These are phyloP conservation scores for Pteromalus puparum DNA, from an alignment of 1,140 invertebrate genomes.

Conservation along the genomic window DNA sequence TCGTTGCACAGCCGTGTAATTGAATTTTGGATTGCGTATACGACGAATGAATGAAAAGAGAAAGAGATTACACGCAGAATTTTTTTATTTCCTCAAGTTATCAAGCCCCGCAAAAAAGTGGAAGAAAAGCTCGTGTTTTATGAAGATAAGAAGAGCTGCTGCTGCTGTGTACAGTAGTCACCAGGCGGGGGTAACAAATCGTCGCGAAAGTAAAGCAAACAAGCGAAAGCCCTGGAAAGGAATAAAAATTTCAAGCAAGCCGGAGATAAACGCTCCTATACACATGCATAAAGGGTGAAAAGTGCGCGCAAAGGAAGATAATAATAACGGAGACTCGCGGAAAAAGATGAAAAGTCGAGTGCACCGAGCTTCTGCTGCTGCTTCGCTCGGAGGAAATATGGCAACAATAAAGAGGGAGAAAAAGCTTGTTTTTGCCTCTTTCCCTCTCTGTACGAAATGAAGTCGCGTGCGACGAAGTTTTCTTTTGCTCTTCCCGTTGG, in stretches of 20 bases:
- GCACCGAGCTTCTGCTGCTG: not conserved
- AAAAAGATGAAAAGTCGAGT: slow-evolving; percentile 38
- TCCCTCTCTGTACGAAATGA: not conserved
- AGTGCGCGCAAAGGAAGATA: slow-evolving; percentile 33
- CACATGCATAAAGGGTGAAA: slow-evolving; percentile 22
- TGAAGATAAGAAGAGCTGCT: not conserved
- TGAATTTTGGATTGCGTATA: not conserved
- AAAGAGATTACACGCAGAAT: too few species aligned
- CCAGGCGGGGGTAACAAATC: slow-evolving; percentile 4
- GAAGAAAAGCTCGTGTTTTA: not conserved
- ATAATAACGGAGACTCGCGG: not conserved
- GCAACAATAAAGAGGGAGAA: not conserved
- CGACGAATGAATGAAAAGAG: not conserved
- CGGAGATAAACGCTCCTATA: slow-evolving; percentile 26
- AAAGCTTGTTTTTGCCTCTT: not conserved
- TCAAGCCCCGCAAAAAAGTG: not conserved
- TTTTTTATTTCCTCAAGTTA: not conserved
- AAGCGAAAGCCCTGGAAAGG: slow-evolving; percentile 2
- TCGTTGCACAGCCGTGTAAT: not conserved
- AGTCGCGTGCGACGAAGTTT: not conserved
- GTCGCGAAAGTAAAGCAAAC: slow-evolving; percentile 12
- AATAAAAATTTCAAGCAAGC: slow-evolving; percentile 22
- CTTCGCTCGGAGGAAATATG: not conserved
- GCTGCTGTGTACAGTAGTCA: too few species aligned
- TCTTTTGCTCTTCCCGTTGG: not conserved